Evolutionary conservation across 1,140 invertebrate genomes (phyloP), one percentile per base, ranked within the genome.

Genomic region (Drosophila mauritiana): DNA sequence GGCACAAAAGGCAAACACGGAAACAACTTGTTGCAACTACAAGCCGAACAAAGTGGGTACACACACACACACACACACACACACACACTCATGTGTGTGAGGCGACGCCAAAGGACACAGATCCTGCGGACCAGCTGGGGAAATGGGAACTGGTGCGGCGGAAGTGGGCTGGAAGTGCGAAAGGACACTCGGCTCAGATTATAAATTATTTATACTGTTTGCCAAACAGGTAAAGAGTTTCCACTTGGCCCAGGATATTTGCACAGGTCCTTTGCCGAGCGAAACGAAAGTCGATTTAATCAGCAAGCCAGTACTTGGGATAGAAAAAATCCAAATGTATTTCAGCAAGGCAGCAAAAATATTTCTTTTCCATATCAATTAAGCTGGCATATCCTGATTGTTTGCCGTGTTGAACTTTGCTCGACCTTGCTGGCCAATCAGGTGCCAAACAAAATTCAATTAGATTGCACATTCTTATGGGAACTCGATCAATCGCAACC

Each of bases 21-120:
- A 85, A 86, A 88, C 82, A 85, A 85, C 83, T 85, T 85, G 82
- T 85, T 85, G 82, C 82, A 85, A 81, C 82, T 78, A 81, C 63
- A 75, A 75, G 73, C 55, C 37, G 40, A 68, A 68, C 53, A 58
- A 46, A 67, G 40, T 76, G 46, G 51, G 53, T 56, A 55, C 59
- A 51, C 39, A 48, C 15, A 62, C 37, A 36, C 6, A 25, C 25
- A 62, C 37, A 36, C 6, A 25, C 25, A 25, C 0, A 63, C 59
- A 55, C 27, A 48, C 20, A 63, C 22, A 37, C 20, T 22, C 20
- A 22, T 22, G 20, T 22, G 20, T 67, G 53, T 56, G 46, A 57
- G 58, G 61, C 43, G 43, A 57, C 55, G 46, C 39, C 67, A 55
- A 43, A 74, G 63, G 62, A 69, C 48, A 69, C 42, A 27, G 36